Conservation (phyloP, 2,113 vertebrate species). For the Lepidothrix coronata region DNA sequence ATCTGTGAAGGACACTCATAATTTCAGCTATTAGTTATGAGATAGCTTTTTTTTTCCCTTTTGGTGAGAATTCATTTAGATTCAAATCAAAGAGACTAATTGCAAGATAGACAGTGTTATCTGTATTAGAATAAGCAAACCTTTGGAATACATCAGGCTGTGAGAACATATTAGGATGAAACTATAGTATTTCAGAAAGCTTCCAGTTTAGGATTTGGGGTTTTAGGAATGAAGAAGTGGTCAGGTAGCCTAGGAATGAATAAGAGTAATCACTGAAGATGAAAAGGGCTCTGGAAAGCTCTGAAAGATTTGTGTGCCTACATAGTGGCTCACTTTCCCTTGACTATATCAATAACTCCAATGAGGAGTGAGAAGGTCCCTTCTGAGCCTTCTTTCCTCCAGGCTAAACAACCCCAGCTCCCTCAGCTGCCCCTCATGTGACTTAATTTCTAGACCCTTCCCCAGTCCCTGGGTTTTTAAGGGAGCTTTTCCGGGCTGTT, state of each 20-base stretch:
- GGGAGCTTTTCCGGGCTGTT: background rate
- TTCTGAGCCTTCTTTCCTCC: background rate
- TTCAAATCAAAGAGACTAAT: background rate
- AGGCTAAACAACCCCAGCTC: background rate
- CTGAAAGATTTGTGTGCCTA: background rate
- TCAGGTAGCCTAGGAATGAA: background rate
- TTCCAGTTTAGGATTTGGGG: background rate
- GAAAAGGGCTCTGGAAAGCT: background rate
- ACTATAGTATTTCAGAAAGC: background rate
- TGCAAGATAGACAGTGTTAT: background rate
- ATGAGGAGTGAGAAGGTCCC: background rate
- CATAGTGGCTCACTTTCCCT: background rate
- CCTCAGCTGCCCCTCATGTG: background rate
- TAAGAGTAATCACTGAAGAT: background rate
- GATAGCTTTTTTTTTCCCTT: rapidly evolving
- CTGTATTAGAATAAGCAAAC: background rate
- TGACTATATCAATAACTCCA: background rate
- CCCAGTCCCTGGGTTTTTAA: rapidly evolving
- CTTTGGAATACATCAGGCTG: background rate
- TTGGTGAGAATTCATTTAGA: background rate
- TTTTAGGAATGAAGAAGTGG: background rate
- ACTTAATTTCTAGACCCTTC: background rate
- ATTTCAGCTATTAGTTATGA: background rate
- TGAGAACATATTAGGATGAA: background rate
- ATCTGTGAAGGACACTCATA: rapidly evolving